Evolutionary conservation across 2,888 invertebrate species (phyloP), one percentile per base, ranked within the genome.

Genomic region (Apamea sordens): DNA sequence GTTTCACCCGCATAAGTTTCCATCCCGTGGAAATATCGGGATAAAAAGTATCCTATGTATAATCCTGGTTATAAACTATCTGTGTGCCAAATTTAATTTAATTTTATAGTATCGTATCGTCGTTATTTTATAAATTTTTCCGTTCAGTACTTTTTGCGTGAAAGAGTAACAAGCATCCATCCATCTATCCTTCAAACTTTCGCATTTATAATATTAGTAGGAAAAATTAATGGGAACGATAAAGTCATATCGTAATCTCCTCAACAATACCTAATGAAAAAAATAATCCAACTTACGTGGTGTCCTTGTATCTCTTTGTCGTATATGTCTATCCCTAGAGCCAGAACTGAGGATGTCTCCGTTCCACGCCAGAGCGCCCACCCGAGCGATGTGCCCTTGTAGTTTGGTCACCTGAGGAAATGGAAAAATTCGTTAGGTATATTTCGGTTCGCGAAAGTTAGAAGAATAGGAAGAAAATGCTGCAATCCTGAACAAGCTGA

Each of bases 271-370:
- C n/a, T n/a, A 47, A 47, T 47, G 7, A n/a, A 61, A 18, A 41
- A 50, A 21, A 1, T 7, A 3, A 24, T 28, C 28, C 8, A 78
- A 95, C 96, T 96, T 90, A 96, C 98, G 97, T 47, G 99, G 98
- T 65, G 98, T 98, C 80, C 99, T 97, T 0, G 99, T 99, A 94
- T 99, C 99, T 82, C 99, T 97, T 93, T 99, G 99, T 85, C 99
- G 97, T 90, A 99, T 99, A 91, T 99, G 97, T 87, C 99, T 97
- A 94, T 99, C 99, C 83, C 99, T 97, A 86, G 99, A 99, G 5
- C 99, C 99, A 0, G 99, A 99, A 77, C 99, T 99, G 61, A 99
- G 97, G 77, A 99, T 98, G 93, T 99, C 99, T n/a, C 99, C 99
- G 95, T 99, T 99, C 99, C 99, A 99, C 5, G 99, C 99, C 83